Base-by-base conservation (phyloP, 2,113 vertebrate species). In the Clarias magur region DNA sequence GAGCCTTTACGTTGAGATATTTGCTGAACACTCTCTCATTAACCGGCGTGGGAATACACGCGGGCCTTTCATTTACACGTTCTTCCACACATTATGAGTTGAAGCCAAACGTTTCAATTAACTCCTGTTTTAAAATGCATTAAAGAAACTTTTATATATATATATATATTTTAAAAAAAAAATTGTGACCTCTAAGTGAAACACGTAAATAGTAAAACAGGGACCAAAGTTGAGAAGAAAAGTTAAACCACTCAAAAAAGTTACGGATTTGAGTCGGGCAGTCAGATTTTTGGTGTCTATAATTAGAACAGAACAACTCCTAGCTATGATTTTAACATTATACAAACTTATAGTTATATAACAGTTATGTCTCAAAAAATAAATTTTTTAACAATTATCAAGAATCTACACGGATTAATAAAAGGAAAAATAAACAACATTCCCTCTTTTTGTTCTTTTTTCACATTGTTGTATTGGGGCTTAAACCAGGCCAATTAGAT, bases 1-100 rank as follows among this genome's bases (percentile, higher is more conserved):
- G 21, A 87, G 81, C 81, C 60, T 60, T 65, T n/a, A 78, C 3
- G 70, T 42, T 2, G 13, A 78, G 72, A 76, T 87, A 67, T 83
- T 87, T 70, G n/a, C 80, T 54, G 7, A 83, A 65, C 81, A 79
- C 23, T 67, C 65, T 30, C 81, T 79, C 72, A 78, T 82, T 83
- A 67, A 87, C 19, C 21, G 19, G 16, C 85, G 21, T 42, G 59
- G 34, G 38, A 75, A 78, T 72, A 59, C 72, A 78, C 38, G 53
- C 6, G 16, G 62, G 9, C 30, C 57, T 67, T 68, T 38, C 30
- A 19, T 53, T 82, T n/a, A 9, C 34, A 65, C 62, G 3, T 82
- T n/a, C 62, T 17, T 82, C n/a, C 16, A 68, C 79, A 62, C 57
- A 62, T 78, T 63, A 82, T 68, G 42, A 56, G 30, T 65, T 68